phyloP scores from a whole-genome alignment of 2,888 invertebrate species.

The Tetheella fluctuosa region DNA sequence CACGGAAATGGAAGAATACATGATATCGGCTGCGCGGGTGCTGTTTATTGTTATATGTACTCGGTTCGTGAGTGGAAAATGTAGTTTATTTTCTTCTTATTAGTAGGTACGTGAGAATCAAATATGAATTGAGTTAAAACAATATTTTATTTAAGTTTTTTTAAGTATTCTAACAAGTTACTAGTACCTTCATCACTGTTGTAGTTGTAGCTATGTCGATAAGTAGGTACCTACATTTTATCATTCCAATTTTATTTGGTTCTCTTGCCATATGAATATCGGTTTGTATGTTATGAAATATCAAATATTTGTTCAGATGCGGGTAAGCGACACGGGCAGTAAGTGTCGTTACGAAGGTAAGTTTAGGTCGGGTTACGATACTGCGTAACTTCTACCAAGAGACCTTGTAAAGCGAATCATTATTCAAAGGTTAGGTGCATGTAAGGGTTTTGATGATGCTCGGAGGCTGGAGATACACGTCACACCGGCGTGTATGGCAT shows the following conservation, averaged over 20 bases:
- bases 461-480: conserved; percentile 15
- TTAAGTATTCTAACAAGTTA: no score
- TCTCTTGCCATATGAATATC: background rate
- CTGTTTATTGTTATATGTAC: conserved; percentile 30
- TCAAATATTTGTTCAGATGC: conserved; percentile 4
- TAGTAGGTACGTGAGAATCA: background rate
- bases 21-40: conserved; percentile 26
- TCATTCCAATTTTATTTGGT: no score
- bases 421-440: conserved; percentile 19
- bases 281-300: background rate
- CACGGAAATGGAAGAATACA: conserved; percentile 48
- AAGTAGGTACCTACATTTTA: no score
- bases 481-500: conserved; percentile 29
- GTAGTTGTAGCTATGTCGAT: no score
- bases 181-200: no score
- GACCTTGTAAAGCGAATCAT: conserved; percentile 11
- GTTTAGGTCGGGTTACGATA: conserved; percentile 4
- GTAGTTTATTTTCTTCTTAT: background rate
- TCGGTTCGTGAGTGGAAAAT: conserved; percentile 5
- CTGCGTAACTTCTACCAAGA: background rate
- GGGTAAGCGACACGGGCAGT: background rate
- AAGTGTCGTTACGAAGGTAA: conserved; percentile 8
- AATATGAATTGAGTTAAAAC: background rate
- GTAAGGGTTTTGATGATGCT: conserved; percentile 32
- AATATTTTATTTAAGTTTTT: background rate